phyloP scores from a whole-genome alignment of 2,888 invertebrate species.

The Caenorhabditis virilis region DNA sequence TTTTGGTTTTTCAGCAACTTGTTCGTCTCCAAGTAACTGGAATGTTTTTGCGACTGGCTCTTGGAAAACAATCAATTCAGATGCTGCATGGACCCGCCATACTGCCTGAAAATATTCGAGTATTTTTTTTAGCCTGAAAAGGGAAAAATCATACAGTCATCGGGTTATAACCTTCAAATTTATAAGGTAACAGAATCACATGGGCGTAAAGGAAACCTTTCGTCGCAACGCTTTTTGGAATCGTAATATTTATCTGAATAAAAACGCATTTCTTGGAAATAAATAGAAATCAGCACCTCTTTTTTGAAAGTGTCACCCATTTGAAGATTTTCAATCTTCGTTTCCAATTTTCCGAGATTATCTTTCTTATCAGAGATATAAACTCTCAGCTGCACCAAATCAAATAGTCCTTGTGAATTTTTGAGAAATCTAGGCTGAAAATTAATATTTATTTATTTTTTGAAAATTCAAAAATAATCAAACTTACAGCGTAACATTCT shows the following conservation, averaged over 20 bases:
- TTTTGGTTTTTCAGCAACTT: slow-evolving; percentile 2
- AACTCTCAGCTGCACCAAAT: slow-evolving; percentile 53
- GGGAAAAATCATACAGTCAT: slow-evolving; percentile 12
- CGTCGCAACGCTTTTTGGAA: slow-evolving; percentile 74
- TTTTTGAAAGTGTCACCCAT: slow-evolving; percentile 14
- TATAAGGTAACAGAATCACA: slow-evolving; percentile 75
- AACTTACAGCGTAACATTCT: slow-evolving; percentile 9
- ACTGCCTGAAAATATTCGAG: slow-evolving; percentile 13
- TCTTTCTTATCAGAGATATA: slow-evolving; percentile 40
- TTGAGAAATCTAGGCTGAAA: slow-evolving; percentile 44
- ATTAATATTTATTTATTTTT: not conserved
- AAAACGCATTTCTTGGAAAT: not conserved
- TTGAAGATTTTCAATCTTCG: slow-evolving; percentile 35
- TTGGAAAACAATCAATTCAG: slow-evolving; percentile 51
- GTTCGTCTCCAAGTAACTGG: slow-evolving; percentile 43
- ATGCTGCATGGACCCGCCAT: slow-evolving; percentile 45
- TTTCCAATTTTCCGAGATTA: slow-evolving; percentile 30
- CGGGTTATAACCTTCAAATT: slow-evolving; percentile 41
- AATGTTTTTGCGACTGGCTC: slow-evolving; percentile 67
- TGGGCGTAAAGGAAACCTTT: slow-evolving; percentile 86
- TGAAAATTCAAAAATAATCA: slow-evolving; percentile 2
- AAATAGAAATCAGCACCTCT: not conserved
- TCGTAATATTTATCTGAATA: slow-evolving; percentile 73
- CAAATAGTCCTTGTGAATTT: slow-evolving; percentile 40
- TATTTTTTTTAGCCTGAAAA: not conserved